A percentile compares a stretch with the other conserved stretches of the same genome.
Conservation (phyloP, 2,888 invertebrate genomes). For the Caenorhabditis doughertyi region DNA sequence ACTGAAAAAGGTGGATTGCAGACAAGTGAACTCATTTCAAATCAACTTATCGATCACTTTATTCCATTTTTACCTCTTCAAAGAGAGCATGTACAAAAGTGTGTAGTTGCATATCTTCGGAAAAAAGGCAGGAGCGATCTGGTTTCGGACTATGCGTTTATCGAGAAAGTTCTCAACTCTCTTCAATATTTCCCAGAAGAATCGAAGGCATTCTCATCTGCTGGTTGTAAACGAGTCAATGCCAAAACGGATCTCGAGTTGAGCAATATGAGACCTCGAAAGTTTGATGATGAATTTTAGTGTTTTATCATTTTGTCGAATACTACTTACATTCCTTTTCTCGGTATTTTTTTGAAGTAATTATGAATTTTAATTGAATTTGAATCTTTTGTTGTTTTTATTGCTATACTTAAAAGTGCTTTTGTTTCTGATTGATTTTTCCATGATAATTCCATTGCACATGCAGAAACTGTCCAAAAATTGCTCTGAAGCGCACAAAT, state of each 20-base stretch:
- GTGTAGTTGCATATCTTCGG: constrained; percentile 59
- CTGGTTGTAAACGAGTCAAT: constrained; percentile 92
- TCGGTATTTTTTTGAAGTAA: constrained; percentile 19
- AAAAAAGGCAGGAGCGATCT: constrained; percentile 50
- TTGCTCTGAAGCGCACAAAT: too few relatives aligned
- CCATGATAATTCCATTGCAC: constrained; percentile 47
- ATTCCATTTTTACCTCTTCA: constrained; percentile 96
- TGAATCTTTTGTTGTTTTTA: too few relatives aligned
- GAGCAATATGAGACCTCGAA: constrained; percentile 22
- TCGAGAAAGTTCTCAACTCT: constrained; percentile 63
- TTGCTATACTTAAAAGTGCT: too few relatives aligned
- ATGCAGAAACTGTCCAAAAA: too few relatives aligned
- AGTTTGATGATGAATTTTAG: constrained; percentile 52
- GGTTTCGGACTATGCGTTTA: constrained; percentile 51
- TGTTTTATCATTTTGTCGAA: constrained; percentile 7
- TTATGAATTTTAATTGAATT: too few relatives aligned
- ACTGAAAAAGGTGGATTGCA: constrained; percentile 89
- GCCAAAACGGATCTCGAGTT: constrained; percentile 86
- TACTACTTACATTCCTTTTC: not conserved
- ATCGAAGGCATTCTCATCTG: constrained; percentile 77
- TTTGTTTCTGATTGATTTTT: too few relatives aligned
- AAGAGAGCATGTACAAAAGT: constrained; percentile 87
- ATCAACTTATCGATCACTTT: constrained; percentile 93
- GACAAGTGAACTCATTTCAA: constrained; percentile 90
- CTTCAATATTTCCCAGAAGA: constrained; percentile 77